Evolutionary conservation across 2,113 vertebrate species (phyloP).

Genomic region (Canis aureus): DNA sequence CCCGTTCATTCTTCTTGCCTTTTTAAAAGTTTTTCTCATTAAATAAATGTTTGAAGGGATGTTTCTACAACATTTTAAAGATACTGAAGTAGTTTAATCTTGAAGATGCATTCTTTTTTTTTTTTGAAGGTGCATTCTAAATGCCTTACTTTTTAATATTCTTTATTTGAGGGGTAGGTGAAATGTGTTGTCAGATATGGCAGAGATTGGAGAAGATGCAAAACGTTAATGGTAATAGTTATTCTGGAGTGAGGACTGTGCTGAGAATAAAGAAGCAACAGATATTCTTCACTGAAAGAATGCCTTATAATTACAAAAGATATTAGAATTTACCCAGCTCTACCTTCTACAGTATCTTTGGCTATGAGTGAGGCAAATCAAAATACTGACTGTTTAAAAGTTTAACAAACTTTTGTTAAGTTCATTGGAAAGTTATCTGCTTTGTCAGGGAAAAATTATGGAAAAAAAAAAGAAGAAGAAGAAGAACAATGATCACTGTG

Average conservation of each 20-base stretch:
- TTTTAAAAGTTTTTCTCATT: conserved; percentile 3
- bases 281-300: neutral
- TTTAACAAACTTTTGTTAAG: neutral
- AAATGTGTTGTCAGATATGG: neutral
- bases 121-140: neutral
- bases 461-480: neutral
- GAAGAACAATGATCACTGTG: neutral
- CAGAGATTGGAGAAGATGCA: neutral
- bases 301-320: neutral
- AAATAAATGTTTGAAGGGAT: neutral
- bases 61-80: neutral
- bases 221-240: neutral
- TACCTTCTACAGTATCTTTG: neutral
- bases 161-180: neutral
- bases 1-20: neutral
- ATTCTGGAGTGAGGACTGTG: neutral
- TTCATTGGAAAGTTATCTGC: neutral
- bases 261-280: neutral
- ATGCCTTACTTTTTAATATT: neutral
- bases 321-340: neutral
- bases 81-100: neutral
- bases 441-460: neutral
- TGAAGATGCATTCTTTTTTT: neutral
- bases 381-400: neutral
- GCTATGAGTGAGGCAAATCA: neutral